These are phyloP conservation scores for Ophion ventricosus DNA, from an alignment of 2,888 invertebrate species.

Conservation along the genomic window DNA sequence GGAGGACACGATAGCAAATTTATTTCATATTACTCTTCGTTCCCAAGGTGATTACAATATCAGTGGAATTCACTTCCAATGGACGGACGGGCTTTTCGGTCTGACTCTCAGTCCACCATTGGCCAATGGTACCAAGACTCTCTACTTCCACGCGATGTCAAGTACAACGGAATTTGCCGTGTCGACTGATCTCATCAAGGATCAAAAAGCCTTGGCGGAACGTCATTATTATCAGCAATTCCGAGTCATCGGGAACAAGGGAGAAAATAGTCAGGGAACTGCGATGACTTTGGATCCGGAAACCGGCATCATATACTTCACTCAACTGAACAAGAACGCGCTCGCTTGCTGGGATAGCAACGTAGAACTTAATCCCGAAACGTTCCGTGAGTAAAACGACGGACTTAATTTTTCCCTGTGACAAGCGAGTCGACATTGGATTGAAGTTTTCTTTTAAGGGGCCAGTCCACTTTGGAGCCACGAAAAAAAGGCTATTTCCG, in stretches of 20 bases:
- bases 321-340: constrained; percentile 90
- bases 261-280: constrained; percentile 89
- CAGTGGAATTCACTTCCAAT: constrained; percentile 92
- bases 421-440: too few relatives aligned
- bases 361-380: constrained; percentile 87
- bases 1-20: too few relatives aligned
- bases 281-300: constrained; percentile 89
- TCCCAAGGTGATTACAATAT: constrained; percentile 89
- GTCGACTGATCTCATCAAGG: constrained; percentile 89
- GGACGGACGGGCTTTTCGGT: constrained; percentile 93
- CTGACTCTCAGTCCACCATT: constrained; percentile 87
- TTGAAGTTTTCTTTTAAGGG: too few relatives aligned
- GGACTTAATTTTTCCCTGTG: too few relatives aligned
- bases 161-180: constrained; percentile 92
- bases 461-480: too few relatives aligned
- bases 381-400: constrained; percentile 78
- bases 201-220: constrained; percentile 89
- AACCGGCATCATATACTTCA: constrained; percentile 90
- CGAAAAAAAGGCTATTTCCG: too few relatives aligned
- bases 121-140: constrained; percentile 86
- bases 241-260: constrained; percentile 89
- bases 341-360: constrained; percentile 92
- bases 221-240: constrained; percentile 89
- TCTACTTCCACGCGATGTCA: constrained; percentile 93
- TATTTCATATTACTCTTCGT: too few relatives aligned